phyloP scores from a whole-genome alignment of 1,140 invertebrate genomes.

The Chymomyza costata region DNA sequence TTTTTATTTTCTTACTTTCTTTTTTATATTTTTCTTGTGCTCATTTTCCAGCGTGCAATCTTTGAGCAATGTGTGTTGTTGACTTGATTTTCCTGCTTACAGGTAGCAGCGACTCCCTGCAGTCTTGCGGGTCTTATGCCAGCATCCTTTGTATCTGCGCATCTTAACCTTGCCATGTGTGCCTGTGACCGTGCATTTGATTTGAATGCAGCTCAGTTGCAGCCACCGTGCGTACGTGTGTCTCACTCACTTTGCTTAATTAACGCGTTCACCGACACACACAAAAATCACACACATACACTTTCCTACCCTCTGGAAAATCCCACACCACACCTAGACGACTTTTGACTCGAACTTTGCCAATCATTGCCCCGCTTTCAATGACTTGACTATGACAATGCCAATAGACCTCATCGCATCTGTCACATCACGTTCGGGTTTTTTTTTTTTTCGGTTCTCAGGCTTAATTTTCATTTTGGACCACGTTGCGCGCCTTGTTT shows the following conservation, averaged over 20 bases:
- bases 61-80: no score
- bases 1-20: slow-evolving; percentile 5
- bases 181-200: slow-evolving; percentile 57
- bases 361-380: slow-evolving; percentile 59
- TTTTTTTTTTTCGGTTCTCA: slow-evolving; percentile 40
- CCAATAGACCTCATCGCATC: slow-evolving; percentile 53
- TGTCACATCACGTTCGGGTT: slow-evolving; percentile 57
- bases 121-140: no score
- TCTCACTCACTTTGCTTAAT: slow-evolving; percentile 72
- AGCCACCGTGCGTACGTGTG: slow-evolving; percentile 39
- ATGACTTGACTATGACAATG: slow-evolving; percentile 45
- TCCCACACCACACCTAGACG: no score
- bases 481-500: slow-evolving; percentile 52
- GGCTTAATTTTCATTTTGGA: slow-evolving; percentile 40
- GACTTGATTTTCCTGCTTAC: background rate
- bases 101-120: slow-evolving; percentile 43
- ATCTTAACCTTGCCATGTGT: slow-evolving; percentile 40
- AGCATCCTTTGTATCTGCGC: slow-evolving; percentile 42
- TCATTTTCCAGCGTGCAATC: background rate
- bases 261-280: slow-evolving; percentile 52
- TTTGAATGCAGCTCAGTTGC: slow-evolving; percentile 51
- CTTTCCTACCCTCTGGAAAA: slow-evolving; percentile 18
- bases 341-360: slow-evolving; percentile 61
- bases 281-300: background rate
- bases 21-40: background rate